Base-by-base conservation (phyloP, 2,888 invertebrate species). In the Sisyra nigra region DNA sequence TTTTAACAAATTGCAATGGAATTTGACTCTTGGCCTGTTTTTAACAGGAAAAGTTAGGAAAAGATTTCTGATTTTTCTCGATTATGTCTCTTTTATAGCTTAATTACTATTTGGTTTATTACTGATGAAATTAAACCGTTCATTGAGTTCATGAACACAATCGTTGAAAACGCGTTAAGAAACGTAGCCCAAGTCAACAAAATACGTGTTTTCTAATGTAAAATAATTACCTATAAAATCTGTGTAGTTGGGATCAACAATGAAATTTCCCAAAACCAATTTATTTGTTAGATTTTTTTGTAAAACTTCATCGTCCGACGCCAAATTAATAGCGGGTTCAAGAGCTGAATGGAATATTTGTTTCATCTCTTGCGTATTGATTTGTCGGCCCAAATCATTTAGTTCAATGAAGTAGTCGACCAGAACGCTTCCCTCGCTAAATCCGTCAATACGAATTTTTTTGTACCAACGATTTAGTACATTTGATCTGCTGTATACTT, bases 371-470 rank as follows among this genome's bases (percentile, higher is more conserved):
- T 71, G 55, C 1, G 84, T 84, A 51, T 82, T 74, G 11, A 85
- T 69, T 53, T 72, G 73, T 44, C 74, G 68, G 34, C 74, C 76
- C 3, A 87, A 69, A 51, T 87, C 80, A 49, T 78, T 78, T 46
- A 91, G 60, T 63, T 87, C 86, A 11, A 91, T 80, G 51, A 86
- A 79, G 57, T 86, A 91, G 59, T 91, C 91, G 10, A 89, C 89
- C 11, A 91, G 66, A 38, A 91, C 80, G 51, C 88, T 88, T 44
- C 89, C 89, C 57, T 82, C 72, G 56, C 81, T 88, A 59, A 89
- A 89, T 48, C 84, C 83, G 55, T 91, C 91, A 48, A 91, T 87
- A 49, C 83, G 74, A 46, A 89, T 77, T 52, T 80, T 82, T 55
- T 81, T 84, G 60, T 81, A 89, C 85, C 86, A 88, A 55, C 80